Evolutionary conservation across 2,113 vertebrate species (phyloP).

Genomic region (Tor tambroides): DNA sequence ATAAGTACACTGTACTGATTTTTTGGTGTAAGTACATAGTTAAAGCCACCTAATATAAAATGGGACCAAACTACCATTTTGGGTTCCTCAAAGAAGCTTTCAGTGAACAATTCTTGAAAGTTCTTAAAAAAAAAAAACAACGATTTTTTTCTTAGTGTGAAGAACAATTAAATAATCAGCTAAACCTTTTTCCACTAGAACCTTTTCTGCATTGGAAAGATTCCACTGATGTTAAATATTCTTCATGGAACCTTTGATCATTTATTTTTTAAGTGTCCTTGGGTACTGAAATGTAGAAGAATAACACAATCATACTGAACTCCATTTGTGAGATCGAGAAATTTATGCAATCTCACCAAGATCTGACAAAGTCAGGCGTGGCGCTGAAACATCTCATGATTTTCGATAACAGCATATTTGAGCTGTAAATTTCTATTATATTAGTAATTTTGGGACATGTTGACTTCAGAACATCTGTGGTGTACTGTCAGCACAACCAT

Average conservation of each 20-base stretch:
- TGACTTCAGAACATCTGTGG: background rate
- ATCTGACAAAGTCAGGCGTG: conserved; percentile 21
- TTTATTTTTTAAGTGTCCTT: too few species aligned
- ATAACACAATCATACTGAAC: background rate
- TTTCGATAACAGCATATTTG: conserved; percentile 5
- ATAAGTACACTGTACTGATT: too few species aligned
- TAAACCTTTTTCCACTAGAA: background rate
- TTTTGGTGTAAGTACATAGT: too few species aligned
- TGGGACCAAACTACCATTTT: too few species aligned
- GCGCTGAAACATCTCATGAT: conserved; percentile 15
- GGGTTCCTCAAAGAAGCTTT: too few species aligned
- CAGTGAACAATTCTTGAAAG: too few species aligned
- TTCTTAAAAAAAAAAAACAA: too few species aligned
- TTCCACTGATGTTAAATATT: background rate
- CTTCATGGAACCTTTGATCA: background rate
- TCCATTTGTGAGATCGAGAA: background rate
- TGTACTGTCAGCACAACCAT: background rate
- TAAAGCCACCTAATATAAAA: too few species aligned
- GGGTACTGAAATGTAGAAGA: too few species aligned
- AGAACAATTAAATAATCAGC: background rate
- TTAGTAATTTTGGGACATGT: conserved; percentile 13
- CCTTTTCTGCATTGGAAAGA: too few species aligned
- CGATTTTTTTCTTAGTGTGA: background rate
- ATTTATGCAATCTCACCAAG: conserved; percentile 25
- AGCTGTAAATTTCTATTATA: conserved; percentile 32